phyloP scores from a whole-genome alignment of 2,888 invertebrate genomes.

The Diarsia dahlii region DNA sequence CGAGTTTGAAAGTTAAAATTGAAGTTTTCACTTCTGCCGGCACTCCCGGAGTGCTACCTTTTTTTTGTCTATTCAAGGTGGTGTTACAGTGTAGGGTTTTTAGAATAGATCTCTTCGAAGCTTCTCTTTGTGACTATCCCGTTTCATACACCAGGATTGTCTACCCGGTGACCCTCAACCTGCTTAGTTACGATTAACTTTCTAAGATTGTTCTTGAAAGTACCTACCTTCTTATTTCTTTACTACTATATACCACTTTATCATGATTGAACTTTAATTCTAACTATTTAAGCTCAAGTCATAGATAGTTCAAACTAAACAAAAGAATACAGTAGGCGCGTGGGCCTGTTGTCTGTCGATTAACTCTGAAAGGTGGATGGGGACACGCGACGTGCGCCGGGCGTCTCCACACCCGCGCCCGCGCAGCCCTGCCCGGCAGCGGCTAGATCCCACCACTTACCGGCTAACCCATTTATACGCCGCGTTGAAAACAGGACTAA shows the following conservation, averaged over 20 bases:
- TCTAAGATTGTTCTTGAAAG: not conserved
- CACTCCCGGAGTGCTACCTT: too few relatives aligned
- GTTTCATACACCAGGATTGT: not conserved
- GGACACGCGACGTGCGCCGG: constrained; percentile 65
- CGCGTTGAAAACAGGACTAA: constrained; percentile 88
- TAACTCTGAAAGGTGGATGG: constrained; percentile 67
- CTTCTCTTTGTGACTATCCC: not conserved
- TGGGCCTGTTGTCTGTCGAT: constrained; percentile 64
- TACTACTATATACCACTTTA: not conserved
- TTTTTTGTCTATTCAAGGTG: constrained; percentile 1
- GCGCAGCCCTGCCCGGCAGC: constrained; percentile 42
- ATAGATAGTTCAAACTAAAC: constrained; percentile 27
- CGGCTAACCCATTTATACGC: constrained; percentile 90
- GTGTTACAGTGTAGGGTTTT: not conserved
- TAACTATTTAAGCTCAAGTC: not conserved
- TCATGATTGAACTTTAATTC: not conserved
- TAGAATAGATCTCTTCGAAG: not conserved
- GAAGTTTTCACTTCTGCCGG: too few relatives aligned
- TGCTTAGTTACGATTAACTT: not conserved
- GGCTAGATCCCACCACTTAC: constrained; percentile 88
- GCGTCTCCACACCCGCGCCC: constrained; percentile 58
- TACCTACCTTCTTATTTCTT: not conserved
- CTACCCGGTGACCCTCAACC: not conserved
- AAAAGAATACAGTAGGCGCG: constrained; percentile 52
- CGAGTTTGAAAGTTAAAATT: too few relatives aligned